phyloP scores from a whole-genome alignment of 2,797 vertebrate genomes.

The Oophaga sylvatica region DNA sequence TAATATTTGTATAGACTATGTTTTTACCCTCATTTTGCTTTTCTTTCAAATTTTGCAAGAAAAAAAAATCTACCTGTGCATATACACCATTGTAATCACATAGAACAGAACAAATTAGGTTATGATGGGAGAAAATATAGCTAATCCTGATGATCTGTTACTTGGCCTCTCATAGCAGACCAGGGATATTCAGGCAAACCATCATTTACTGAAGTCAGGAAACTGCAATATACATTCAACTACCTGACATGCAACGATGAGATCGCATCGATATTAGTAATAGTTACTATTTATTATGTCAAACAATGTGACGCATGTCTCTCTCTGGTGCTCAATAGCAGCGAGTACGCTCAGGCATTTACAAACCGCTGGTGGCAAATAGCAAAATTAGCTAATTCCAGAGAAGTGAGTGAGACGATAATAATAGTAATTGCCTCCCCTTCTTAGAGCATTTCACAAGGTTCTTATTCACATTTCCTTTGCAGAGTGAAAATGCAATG shows the following conservation, averaged over 20 bases:
- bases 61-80: neutral
- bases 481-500: neutral
- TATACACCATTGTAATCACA: neutral
- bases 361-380: conserved; percentile 10
- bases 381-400: conserved; percentile 20
- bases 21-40: no score
- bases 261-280: neutral
- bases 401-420: neutral
- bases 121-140: neutral
- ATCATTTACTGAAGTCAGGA: neutral
- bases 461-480: neutral
- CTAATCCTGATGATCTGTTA: neutral
- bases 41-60: no score
- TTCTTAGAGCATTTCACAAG: neutral
- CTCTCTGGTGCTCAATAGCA: neutral
- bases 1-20: no score
- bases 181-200: neutral
- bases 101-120: no score
- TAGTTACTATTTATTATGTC: conserved; percentile 1
- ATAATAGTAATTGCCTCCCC: conserved; percentile 12
- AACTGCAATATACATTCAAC: neutral
- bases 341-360: neutral
- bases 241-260: neutral
- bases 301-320: neutral
- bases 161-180: neutral